phyloP scores from a whole-genome alignment of 2,113 vertebrate genomes.

The Arothron firmamentum region DNA sequence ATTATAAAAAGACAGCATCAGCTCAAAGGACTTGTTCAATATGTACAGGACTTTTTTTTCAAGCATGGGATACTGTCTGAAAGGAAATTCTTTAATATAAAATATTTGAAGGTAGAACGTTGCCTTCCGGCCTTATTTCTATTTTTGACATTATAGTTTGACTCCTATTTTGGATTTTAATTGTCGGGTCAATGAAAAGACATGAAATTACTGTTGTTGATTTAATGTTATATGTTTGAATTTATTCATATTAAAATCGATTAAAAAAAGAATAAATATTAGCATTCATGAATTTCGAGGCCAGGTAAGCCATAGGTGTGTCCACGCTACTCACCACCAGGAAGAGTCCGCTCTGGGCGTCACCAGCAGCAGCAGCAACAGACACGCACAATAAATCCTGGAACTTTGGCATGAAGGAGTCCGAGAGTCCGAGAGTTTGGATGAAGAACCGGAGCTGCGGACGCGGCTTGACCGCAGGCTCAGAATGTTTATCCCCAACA shows the following conservation, averaged over 20 bases:
- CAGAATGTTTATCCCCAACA: conserved; percentile 75
- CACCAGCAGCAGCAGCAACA: conserved; percentile 84
- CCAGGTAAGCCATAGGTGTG: conserved; percentile 19
- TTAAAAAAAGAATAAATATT: conserved; percentile 10
- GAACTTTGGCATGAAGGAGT: conserved; percentile 67
- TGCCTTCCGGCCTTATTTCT: too few species aligned
- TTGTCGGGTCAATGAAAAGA: too few species aligned
- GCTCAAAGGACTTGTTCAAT: too few species aligned
- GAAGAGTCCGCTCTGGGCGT: conserved; percentile 89
- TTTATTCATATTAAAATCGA: neutral
- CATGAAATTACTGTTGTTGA: neutral
- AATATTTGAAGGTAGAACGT: too few species aligned
- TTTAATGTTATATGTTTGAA: neutral
- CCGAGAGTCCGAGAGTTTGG: conserved; percentile 64
- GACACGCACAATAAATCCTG: conserved; percentile 78
- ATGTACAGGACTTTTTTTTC: too few species aligned
- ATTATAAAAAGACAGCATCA: too few species aligned
- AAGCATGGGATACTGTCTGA: too few species aligned
- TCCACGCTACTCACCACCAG: conserved; percentile 85
- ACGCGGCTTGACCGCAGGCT: conserved; percentile 57
- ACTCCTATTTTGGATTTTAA: too few species aligned
- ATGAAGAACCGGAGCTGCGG: conserved; percentile 42
- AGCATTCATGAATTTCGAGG: neutral
- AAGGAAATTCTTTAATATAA: too few species aligned
- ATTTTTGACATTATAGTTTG: too few species aligned